Evolutionary conservation across 2,797 vertebrate species (phyloP), one percentile per base, ranked within the genome.

Genomic region (Myotis vivesi): DNA sequence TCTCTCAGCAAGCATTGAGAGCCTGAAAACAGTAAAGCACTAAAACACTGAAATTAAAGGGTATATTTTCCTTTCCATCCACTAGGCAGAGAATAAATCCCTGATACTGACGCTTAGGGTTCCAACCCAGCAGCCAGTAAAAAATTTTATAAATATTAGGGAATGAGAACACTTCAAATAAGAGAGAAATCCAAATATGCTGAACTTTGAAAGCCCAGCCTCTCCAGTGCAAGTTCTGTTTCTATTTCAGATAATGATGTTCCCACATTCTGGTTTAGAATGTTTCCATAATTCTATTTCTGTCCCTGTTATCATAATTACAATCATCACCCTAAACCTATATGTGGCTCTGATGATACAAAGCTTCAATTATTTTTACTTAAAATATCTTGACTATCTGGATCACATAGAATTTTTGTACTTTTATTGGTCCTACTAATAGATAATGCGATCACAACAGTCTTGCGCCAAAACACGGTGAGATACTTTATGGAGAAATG

Each of bases 261-360:
- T 86, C 57, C 33, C 25, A 80, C 46, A 41, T 17, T 68, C 51
- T 38, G 17, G 15, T 89, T 91, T 57, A 75, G 36, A 93, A 87
- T 80, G 59, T 38, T 87, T 94, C 51, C 71, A 71, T 55, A 72
- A 71, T 80, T 91, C 89, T 89, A 55, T 76, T 94, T 92, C 23
- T 82, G 66, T 81, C 25, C 46, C 30, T 80, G 5, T 92, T 73
- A 12, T 72, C 80, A 89, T 36, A 92, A 55, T 72, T 80, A 79
- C 19, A 46, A 55, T 77, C 44, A 73, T 41, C 25, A 46, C 7
- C 3, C 49, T 89, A 69, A 93, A 76, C 51, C 46, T 91, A 16
- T 64, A 30, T n/a, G 38, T 30, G 59, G 55, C 46, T 23, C 33
- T 20, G 53, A 49, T 38, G 51, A 66, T 62, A 49, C 6, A 83